Evolutionary conservation across 1,140 invertebrate genomes (phyloP), one percentile per base, ranked within the genome.

Genomic region (Lepidostoma basale): DNA sequence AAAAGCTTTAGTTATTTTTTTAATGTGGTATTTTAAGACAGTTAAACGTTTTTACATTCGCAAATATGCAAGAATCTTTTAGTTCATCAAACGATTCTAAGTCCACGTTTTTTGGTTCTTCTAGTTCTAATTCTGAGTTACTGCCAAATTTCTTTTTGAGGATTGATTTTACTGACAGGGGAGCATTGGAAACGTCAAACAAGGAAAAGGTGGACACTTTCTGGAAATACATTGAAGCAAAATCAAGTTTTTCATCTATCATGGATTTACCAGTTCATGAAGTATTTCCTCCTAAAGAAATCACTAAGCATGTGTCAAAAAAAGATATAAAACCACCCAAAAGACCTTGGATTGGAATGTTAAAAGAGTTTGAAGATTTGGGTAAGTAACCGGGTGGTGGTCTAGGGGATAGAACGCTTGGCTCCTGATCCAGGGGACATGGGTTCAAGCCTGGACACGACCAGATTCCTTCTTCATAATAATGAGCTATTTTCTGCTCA

Each of bases 101-200:
- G 16, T 36, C 52, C 5, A 36, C 52, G 16, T 56, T 56, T 33
- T 56, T 56, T 56, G 52, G 52, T 9, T 56, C 52, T 10, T 56
- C 52, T 33, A 56, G 52, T 10, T 56, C 52, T 56, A 18, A 56
- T 4, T 9, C 30, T 3, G 52, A 39, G 18, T 18, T 56, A 3
- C 28, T 39, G 30, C 52, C 52, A 9, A 56, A 56, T 56, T 56
- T 56, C 5, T 56, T 56, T n/a, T 33, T 56, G 16, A 16, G 52
- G 23, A 20, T 56, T 9, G 30, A 56, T 30, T 56, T 56, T 22
- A 36, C 52, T 5, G 52, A 56, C 22, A 28, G 28, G 5, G 52
- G 52, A 20, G 28, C 30, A 12, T 36, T 10, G 36, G 52, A 56
- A 39, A 56, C 52, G 3, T 22, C 52, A 4, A 56, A 56, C 20